These are phyloP conservation scores for Rattus norvegicus DNA, from an alignment of 2,113 vertebrate genomes.

Conservation along the genomic window GRCr8 NC_086030.1:11002501-11003000, in stretches of 20 bases:
- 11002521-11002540: conserved; percentile 22
- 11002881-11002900: no score
- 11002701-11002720: background rate
- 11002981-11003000: background rate
- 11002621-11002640: background rate
- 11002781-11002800: conserved; percentile 21
- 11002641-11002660: background rate
- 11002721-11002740: background rate
- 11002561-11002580: background rate
- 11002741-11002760: conserved; percentile 25
- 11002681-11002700: background rate
- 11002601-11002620: background rate
- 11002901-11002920: no score
- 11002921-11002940: no score
- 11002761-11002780: background rate
- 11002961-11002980: no score
- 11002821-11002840: no score
- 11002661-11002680: no score
- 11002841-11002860: no score
- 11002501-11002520: background rate
- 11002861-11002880: no score
- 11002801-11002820: no score
- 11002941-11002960: no score
- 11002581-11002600: background rate
- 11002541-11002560: background rate